Evolutionary conservation across 1,140 invertebrate genomes (phyloP).

Genomic region (Helicoverpa zea): DNA sequence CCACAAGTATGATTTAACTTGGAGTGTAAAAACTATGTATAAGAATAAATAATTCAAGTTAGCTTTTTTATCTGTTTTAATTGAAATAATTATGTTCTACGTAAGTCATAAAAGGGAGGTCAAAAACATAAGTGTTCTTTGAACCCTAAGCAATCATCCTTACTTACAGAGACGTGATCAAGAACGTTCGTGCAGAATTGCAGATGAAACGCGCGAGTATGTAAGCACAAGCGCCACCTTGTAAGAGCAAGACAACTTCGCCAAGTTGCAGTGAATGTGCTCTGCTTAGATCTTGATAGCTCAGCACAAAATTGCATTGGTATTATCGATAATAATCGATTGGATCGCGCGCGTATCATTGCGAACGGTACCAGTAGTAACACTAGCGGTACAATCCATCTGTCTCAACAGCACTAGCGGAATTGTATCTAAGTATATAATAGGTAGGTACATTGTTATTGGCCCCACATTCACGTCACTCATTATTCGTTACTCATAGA

Average conservation of each 20-base stretch:
- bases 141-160: slow-evolving; percentile 15
- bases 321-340: slow-evolving; percentile 71
- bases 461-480: slow-evolving; percentile 33
- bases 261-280: slow-evolving; percentile 50
- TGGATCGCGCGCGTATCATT: slow-evolving; percentile 63
- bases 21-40: too few relatives aligned
- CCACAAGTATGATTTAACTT: too few relatives aligned
- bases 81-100: background rate
- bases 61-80: background rate
- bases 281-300: slow-evolving; percentile 52
- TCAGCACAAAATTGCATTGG: slow-evolving; percentile 61
- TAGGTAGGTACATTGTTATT: slow-evolving; percentile 49
- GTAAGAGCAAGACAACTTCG: background rate
- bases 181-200: slow-evolving; percentile 25
- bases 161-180: slow-evolving; percentile 38
- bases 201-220: background rate
- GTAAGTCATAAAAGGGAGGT: background rate
- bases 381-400: slow-evolving; percentile 73
- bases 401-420: slow-evolving; percentile 70
- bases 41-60: too few relatives aligned
- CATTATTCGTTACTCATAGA: slow-evolving; percentile 29
- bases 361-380: slow-evolving; percentile 73
- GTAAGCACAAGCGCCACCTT: background rate
- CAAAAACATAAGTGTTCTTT: slow-evolving; percentile 1
- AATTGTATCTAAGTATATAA: slow-evolving; percentile 55